Percentiles rank a stretch among this genome's conserved stretches.
Evolutionary conservation across 1,140 invertebrate genomes (phyloP).

Genomic region (Drosophila prosaltans): DNA sequence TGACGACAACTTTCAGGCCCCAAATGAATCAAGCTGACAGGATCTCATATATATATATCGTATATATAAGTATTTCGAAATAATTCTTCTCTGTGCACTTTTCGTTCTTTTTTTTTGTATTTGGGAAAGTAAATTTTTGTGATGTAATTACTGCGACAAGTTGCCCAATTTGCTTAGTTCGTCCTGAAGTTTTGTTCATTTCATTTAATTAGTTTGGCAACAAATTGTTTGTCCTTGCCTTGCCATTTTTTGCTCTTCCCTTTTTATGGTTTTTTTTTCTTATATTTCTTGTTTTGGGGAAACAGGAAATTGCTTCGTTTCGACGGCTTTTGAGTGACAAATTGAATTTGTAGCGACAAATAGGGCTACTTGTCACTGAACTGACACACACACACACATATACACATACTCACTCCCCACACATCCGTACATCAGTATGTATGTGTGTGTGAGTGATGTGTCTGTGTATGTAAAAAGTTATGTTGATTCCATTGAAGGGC

Average conservation of each 20-base stretch:
- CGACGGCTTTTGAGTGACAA: slow-evolving; percentile 76
- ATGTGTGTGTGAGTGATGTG: slow-evolving; percentile 12
- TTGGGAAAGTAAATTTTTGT: slow-evolving; percentile 53
- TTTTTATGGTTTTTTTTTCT: not conserved
- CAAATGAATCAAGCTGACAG: slow-evolving; percentile 73
- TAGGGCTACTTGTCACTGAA: slow-evolving; percentile 67
- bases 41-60: slow-evolving; percentile 18
- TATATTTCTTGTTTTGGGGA: slow-evolving; percentile 30
- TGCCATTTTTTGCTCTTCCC: slow-evolving; percentile 13
- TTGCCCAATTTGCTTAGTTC: slow-evolving; percentile 79
- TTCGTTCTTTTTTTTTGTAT: slow-evolving; percentile 28
- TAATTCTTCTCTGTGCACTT: slow-evolving; percentile 18
- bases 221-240: slow-evolving; percentile 58
- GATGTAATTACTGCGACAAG: slow-evolving; percentile 77
- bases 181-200: slow-evolving; percentile 65
- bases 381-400: slow-evolving; percentile 14
- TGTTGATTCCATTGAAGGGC: slow-evolving; percentile 4
- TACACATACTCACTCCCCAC: not conserved
- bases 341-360: slow-evolving; percentile 75
- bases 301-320: slow-evolving; percentile 72
- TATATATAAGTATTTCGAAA: slow-evolving; percentile 46
- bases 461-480: slow-evolving; percentile 5
- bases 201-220: slow-evolving; percentile 77
- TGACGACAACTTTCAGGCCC: slow-evolving; percentile 32
- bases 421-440: slow-evolving; percentile 10